Evolutionary conservation across 2,888 invertebrate genomes (phyloP), one percentile per base, ranked within the genome.

Genomic region (Acronicta leporina): DNA sequence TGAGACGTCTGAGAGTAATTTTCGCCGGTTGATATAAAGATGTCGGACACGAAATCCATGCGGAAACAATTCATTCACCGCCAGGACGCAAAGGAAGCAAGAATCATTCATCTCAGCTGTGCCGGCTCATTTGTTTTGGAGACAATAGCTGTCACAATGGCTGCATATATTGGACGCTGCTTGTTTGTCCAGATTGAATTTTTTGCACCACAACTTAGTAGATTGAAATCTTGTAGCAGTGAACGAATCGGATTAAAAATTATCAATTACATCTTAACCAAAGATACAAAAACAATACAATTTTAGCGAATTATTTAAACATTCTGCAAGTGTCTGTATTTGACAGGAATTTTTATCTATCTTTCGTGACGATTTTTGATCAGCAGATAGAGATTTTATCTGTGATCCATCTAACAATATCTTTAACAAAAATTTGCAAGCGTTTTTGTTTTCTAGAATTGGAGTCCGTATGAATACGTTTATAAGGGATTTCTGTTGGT

Each of bases 121-220:
- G 63, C 49, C 68, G 71, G 67, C 63, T 56, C 42, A 69, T 66
- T 66, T 77, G 77, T 73, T 66, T 54, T 20, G 10, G 35, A 66
- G 58, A 70, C 75, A 72, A 75, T 64, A 47, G 41, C 38, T 16
- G 55, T 11, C 54, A 38, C 43, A 33, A 47, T 41, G 47, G 27
- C 0, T 27, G 14, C 47, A 42, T 30, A 52, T 35, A 42, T 45
- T 48, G 38, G 45, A 42, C 38, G 42, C 33, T 49, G 14, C 46
- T 59, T 45, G 53, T 49, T 55, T 49, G 59, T 46, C 16, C 16
- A 20, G 33, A n/a, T 35, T 45, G 15, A 52, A 33, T 33, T 33
- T 48, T 44, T 54, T 51, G 49, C 38, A 20, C 25, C 45, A 43
- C 13, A 42, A 44, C 16, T 52, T 10, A 16, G 2, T 15, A 40